These are phyloP conservation scores for Lepilemur ruficaudatus DNA, from an alignment of 2,797 vertebrate genomes.

Conservation along the genomic window DNA sequence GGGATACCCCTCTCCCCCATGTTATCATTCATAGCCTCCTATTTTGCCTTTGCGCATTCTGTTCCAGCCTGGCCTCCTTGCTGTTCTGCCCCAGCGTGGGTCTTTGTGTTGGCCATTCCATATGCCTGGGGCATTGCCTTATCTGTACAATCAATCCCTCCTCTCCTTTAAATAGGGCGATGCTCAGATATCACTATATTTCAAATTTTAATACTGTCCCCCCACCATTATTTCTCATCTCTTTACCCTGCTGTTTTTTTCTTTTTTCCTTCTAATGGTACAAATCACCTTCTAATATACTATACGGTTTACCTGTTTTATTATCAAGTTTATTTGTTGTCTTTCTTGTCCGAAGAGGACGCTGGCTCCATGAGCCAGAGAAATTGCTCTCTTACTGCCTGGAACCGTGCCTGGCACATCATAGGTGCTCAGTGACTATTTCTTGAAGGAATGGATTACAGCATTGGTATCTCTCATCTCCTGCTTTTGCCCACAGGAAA, in stretches of 20 bases:
- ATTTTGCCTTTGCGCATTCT: too few relatives aligned
- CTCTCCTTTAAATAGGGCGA: neutral
- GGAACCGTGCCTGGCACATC: neutral
- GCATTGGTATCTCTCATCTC: neutral
- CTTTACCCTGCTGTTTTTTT: neutral
- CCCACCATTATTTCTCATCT: neutral
- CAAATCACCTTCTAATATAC: neutral
- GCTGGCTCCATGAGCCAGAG: neutral
- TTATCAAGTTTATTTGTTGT: neutral
- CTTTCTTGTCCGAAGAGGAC: neutral
- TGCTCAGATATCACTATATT: neutral
- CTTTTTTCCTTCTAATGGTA: neutral
- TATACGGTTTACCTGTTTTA: neutral
- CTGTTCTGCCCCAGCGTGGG: neutral
- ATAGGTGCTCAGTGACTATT: neutral
- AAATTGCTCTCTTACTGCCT: neutral
- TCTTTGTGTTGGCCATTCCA: neutral
- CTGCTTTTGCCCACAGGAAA: conserved; percentile 83
- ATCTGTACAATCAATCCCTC: neutral
- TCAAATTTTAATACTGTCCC: neutral
- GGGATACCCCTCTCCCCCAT: too few relatives aligned
- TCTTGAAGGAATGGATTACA: neutral
- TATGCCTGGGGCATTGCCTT: neutral
- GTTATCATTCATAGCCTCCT: neutral
- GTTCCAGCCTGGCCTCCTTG: neutral